Conservation (phyloP, 2,113 vertebrate species). For the Coregonus clupeaformis region DNA sequence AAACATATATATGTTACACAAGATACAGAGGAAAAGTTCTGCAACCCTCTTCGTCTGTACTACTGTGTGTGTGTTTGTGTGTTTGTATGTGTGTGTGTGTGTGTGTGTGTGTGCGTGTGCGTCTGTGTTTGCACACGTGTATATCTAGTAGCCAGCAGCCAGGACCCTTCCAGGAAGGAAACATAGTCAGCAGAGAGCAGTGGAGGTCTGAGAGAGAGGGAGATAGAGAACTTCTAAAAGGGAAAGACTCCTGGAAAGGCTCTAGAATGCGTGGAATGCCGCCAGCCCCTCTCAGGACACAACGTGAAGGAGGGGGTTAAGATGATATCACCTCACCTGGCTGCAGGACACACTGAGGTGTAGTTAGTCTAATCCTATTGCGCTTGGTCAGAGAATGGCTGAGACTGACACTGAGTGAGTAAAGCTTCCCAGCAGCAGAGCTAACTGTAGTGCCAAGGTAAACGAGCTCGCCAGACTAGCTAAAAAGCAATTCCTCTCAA, state of each 20-base stretch:
- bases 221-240: neutral
- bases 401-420: neutral
- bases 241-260: neutral
- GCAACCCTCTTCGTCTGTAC: neutral
- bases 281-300: slow-evolving; percentile 17
- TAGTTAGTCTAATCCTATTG: neutral
- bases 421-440: neutral
- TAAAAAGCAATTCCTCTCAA: neutral
- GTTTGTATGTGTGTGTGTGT: slow-evolving; percentile 2
- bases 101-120: slow-evolving; percentile 8
- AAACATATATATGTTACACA: too few relatives aligned
- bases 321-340: neutral
- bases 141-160: neutral
- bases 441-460: neutral
- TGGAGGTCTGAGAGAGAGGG: neutral
- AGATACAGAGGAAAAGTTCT: neutral
- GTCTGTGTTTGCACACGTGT: neutral
- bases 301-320: slow-evolving; percentile 5
- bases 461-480: neutral
- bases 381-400: neutral
- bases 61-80: slow-evolving; percentile 1
- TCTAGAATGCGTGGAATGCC: slow-evolving; percentile 42
- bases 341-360: neutral
- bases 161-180: neutral
- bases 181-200: neutral